Percentiles rank a stretch among this genome's conserved stretches.
These are phyloP conservation scores for Matsumurasca onukii DNA, from an alignment of 1,140 invertebrate genomes.

Conservation along the genomic window DNA sequence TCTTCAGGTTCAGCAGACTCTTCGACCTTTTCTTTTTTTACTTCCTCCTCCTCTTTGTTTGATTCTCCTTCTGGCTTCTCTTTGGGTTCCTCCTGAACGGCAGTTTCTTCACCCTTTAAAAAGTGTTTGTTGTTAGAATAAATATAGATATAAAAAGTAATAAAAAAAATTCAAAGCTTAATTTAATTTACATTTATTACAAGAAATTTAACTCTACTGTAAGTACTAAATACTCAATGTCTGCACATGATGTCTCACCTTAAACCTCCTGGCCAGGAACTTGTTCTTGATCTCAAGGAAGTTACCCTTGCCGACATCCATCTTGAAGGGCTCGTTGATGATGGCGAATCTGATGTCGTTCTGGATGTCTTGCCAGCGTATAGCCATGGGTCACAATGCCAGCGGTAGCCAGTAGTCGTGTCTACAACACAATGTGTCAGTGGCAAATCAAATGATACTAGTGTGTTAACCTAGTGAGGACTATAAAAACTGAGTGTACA, in stretches of 20 bases:
- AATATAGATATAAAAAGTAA: not conserved
- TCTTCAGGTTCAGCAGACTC: slow-evolving; percentile 22
- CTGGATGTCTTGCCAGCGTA: slow-evolving; percentile 99
- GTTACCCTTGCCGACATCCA: slow-evolving; percentile 97
- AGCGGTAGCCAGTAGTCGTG: slow-evolving; percentile 99
- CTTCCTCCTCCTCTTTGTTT: slow-evolving; percentile 32
- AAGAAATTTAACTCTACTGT: too few species aligned
- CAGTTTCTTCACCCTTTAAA: slow-evolving; percentile 22
- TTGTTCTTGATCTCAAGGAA: slow-evolving; percentile 99
- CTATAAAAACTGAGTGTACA: too few species aligned
- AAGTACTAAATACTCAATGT: too few species aligned
- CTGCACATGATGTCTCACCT: slow-evolving; percentile 91
- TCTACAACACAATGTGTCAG: too few species aligned
- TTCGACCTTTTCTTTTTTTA: slow-evolving; percentile 37
- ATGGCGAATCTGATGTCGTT: slow-evolving; percentile 95
- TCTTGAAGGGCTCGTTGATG: slow-evolving; percentile 99
- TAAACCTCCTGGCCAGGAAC: slow-evolving; percentile 96
- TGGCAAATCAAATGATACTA: too few species aligned
- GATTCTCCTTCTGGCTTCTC: slow-evolving; percentile 27
- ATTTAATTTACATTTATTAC: not conserved
- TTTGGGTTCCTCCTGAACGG: slow-evolving; percentile 27
- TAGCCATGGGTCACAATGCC: slow-evolving; percentile 99
- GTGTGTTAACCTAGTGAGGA: too few species aligned
- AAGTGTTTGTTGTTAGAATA: not conserved
- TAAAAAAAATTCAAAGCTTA: not conserved